Conservation (phyloP, 2,888 invertebrate species). For the Cheilosia vulpina region DNA sequence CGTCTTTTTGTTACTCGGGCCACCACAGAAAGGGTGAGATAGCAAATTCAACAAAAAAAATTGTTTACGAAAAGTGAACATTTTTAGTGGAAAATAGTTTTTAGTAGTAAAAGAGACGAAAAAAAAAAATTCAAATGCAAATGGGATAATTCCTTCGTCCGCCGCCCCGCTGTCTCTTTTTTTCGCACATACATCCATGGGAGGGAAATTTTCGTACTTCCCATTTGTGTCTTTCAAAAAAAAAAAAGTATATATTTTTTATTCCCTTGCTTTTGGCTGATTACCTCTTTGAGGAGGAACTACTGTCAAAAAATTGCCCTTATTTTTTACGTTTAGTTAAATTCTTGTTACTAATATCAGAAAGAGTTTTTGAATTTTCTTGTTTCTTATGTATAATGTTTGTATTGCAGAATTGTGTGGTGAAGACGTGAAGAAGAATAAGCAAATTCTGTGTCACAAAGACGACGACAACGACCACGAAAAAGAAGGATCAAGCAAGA, state of each 20-base stretch:
- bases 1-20: constrained; percentile 19
- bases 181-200: constrained; percentile 38
- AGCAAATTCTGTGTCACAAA: constrained; percentile 69
- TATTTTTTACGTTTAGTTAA: constrained; percentile 43
- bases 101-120: constrained; percentile 16
- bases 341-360: constrained; percentile 27
- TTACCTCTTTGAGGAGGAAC: constrained; percentile 26
- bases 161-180: constrained; percentile 61
- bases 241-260: constrained; percentile 39
- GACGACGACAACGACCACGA: constrained; percentile 48
- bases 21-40: constrained; percentile 48
- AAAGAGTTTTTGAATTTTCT: constrained; percentile 9
- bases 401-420: constrained; percentile 62
- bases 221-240: constrained; percentile 56
- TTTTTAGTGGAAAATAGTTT: constrained; percentile 53
- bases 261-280: constrained; percentile 40
- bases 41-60: constrained; percentile 46
- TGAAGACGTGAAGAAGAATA: constrained; percentile 57
- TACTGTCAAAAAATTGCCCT: constrained; percentile 68
- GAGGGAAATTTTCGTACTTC: constrained; percentile 61
- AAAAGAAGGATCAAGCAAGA: constrained; percentile 53
- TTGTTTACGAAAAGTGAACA: constrained; percentile 71
- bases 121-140: constrained; percentile 61
- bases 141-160: constrained; percentile 64
- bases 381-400: constrained; percentile 37